Conservation (phyloP, 2,888 invertebrate species). For the Hyalella azteca region DNA sequence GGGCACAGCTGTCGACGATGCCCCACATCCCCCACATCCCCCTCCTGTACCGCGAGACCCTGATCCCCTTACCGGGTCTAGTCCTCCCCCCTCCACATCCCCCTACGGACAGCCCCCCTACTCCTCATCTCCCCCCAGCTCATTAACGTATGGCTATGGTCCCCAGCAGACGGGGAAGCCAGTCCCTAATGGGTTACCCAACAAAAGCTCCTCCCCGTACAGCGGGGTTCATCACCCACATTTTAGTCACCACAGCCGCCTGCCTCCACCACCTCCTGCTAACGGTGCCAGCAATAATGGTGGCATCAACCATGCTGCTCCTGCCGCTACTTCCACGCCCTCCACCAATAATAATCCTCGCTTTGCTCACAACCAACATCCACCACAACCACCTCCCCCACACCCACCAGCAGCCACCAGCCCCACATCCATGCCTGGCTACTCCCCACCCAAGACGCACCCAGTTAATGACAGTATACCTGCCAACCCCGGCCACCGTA, state of each 20-base stretch:
- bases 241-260: constrained; percentile 25
- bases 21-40: neutral
- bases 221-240: neutral
- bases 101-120: constrained; percentile 30
- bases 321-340: constrained; percentile 26
- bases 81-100: constrained; percentile 31
- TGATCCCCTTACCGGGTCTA: constrained; percentile 41
- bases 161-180: constrained; percentile 39
- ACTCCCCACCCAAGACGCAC: constrained; percentile 57
- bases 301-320: constrained; percentile 4
- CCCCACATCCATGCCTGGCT: constrained; percentile 46
- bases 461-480: constrained; percentile 63
- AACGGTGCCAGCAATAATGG: neutral
- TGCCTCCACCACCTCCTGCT: constrained; percentile 26
- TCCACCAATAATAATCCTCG: constrained; percentile 44
- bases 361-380: constrained; percentile 45
- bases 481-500: constrained; percentile 65
- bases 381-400: constrained; percentile 13
- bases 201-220: constrained; percentile 22
- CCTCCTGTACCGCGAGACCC: constrained; percentile 38
- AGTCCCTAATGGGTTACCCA: constrained; percentile 39
- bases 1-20: constrained; percentile 44
- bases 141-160: neutral
- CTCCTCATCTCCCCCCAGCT: constrained; percentile 36
- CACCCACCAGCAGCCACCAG: constrained; percentile 33